Base-by-base conservation (phyloP, 2,888 invertebrate genomes). In the Cordilura impudica region DNA sequence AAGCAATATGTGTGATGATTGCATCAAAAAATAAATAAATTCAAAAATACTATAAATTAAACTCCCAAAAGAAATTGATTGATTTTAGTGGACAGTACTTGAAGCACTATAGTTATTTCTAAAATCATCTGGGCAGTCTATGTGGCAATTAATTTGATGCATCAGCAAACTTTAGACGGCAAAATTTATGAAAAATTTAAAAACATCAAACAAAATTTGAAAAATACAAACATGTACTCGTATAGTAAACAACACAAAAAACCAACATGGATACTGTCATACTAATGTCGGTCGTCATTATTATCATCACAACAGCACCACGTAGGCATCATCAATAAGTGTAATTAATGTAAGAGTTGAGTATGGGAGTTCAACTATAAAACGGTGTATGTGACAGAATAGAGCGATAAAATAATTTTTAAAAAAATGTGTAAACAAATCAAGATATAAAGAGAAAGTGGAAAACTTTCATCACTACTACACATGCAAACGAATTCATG, bases 271-370 rank as follows among this genome's bases (percentile, higher is more conserved):
- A 12, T 53, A 26, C 43, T 67, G 45, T 29, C 45, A 45, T 14
- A 54, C n/a, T n/a, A n/a, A n/a, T n/a, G n/a, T n/a, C 54, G 26
- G 54, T 43, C 26, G 26, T 66, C 43, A n/a, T 4, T 19, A 54
- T 16, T 19, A 61, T 19, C 26, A 12, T 26, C 19, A 53, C 39
- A 66, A 2, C 21, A 43, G 7, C 43, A 8, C 3, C 56, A 53
- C 23, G 39, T 53, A 49, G 29, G 53, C 43, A 51, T 43, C 70
- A 82, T 84, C 86, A 86, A 86, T 86, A 86, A 86, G 84, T 81
- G 82, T 85, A 86, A 86, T 86, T 86, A 86, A 86, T 85, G 84
- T 84, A 81, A 79, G 58, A 81, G 81, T 82, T 75, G 71, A 63
- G 49, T 53, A 35, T 35, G 18, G 18, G 39, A 23, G 45, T 35